Base-by-base conservation (phyloP, 2,113 vertebrate species). In the Pseudopipra pipra region DNA sequence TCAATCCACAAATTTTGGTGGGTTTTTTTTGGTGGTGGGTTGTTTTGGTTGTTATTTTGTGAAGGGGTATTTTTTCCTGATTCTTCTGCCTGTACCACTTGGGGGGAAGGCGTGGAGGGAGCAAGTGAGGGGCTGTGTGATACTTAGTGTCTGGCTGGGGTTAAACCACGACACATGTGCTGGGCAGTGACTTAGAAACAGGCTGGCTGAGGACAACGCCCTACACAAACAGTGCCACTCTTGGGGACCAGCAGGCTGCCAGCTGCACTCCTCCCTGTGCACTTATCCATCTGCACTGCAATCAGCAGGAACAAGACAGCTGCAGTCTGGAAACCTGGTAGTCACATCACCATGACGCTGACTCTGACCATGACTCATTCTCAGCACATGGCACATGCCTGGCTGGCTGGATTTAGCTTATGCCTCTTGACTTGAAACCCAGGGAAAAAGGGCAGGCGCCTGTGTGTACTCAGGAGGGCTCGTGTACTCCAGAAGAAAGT, bases 161-260 rank as follows among this genome's bases (percentile, higher is more conserved):
- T 49, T 56, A 58, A 65, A 72, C 21, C 58, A 51, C 0, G 1
- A 10, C 43, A 30, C 41, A 12, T 0, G 0, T 20, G 15, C 51
- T 49, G 31, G 33, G 56, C 43, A 75, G 28, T 17, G 43, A 49
- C 11, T 28, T 8, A 28, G 35, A 37, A 78, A 70, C 12, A 49
- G 58, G 25, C 20, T 31, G 20, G 41, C 18, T 43, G 11, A 15
- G 46, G 65, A 11, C 56, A 11, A 8, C 54, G 51, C 28, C 43
- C 37, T 51, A 9, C 35, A 20, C 2, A 31, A 0, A 8, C 56
- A 66, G 31, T 20, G 52, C 20, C 27, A 17, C 79, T 30, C 37
- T 20, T 23, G 11, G 31, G 71, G 14, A 39, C 6, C 0, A 0
- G 8, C 7, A 46, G 39, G 58, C 43, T 56, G 44, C 54, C 28